Evolutionary conservation across 2,888 invertebrate species (phyloP), one percentile per base, ranked within the genome.

Genomic region (Melanophora roralis): DNA sequence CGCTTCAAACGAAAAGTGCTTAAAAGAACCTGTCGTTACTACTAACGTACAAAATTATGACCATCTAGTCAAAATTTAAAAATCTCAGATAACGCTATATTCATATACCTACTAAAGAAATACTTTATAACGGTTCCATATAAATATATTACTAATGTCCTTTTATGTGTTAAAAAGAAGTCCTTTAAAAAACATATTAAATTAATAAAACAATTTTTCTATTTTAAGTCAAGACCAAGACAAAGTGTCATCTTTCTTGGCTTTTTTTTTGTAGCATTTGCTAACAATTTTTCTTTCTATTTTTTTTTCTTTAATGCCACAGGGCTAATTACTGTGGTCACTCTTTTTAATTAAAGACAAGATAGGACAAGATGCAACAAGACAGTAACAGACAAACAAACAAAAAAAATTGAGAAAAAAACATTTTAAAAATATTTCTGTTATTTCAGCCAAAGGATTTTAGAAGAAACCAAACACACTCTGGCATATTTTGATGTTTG

Each of bases 291-390:
- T 60, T 59, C 36, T 51, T 59, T 49, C 23, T 32, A 19, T 6
- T 71, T 60, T 59, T 43, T 51, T 59, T 49, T 34, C 21, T 2
- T 55, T 69, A 49, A 55, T 51, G 85, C 87, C 88, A 85, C 86
- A 86, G 88, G 89, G 88, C 89, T 89, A 89, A 89, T 89, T 89
- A 89, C 88, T 88, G 88, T 86, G 89, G 89, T 88, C 88, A 88
- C 85, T 86, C 84, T 87, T 77, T 88, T 87, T 86, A 88, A 88
- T 88, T 88, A 87, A 86, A 85, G 87, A 84, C 83, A 85, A 84
- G 84, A 85, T 85, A 84, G 86, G 86, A 87, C 86, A 85, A 86
- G 81, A 82, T 82, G 78, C 76, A 82, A 83, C 83, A 82, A 78
- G 79, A 83, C 82, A 83, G 76, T 64, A 80, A 76, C 81, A 82